Conservation (phyloP, 2,797 vertebrate species). For the Danio jaintianensis region DNA sequence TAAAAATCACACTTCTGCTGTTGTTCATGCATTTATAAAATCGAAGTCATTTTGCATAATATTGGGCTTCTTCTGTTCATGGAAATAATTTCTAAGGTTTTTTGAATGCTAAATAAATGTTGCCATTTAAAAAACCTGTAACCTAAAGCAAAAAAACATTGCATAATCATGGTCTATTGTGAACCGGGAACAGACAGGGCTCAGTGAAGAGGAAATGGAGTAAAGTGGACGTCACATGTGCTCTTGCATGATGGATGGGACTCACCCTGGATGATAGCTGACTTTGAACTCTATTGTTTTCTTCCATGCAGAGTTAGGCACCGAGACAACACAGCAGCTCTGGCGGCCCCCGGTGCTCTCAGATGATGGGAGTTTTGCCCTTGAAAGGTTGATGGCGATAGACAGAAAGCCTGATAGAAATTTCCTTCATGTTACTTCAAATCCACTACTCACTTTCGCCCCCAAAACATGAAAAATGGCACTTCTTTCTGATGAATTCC, state of each 20-base stretch:
- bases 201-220: conserved; percentile 73
- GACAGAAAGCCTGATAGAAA: conserved; percentile 33
- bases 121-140: not conserved
- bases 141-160: not conserved
- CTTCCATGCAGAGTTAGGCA: conserved; percentile 66
- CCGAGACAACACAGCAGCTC: conserved; percentile 61
- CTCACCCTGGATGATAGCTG: conserved; percentile 76
- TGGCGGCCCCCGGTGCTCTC: conserved; percentile 61
- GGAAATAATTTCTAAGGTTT: not conserved
- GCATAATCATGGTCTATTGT: conserved; percentile 7
- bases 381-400: conserved; percentile 50
- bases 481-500: conserved; percentile 37
- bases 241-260: conserved; percentile 74
- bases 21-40: not conserved
- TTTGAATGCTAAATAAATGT: not conserved
- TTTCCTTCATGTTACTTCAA: conserved; percentile 32
- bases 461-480: conserved; percentile 21
- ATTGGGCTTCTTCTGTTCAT: not conserved
- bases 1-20: conserved; percentile 19
- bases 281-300: conserved; percentile 71
- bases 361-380: conserved; percentile 62
- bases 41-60: not conserved
- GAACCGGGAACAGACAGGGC: conserved; percentile 66
- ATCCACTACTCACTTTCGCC: not conserved
- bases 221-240: conserved; percentile 72